phyloP scores from a whole-genome alignment of 2,797 vertebrate species.

The Scolopax bukidnonensis region DNA sequence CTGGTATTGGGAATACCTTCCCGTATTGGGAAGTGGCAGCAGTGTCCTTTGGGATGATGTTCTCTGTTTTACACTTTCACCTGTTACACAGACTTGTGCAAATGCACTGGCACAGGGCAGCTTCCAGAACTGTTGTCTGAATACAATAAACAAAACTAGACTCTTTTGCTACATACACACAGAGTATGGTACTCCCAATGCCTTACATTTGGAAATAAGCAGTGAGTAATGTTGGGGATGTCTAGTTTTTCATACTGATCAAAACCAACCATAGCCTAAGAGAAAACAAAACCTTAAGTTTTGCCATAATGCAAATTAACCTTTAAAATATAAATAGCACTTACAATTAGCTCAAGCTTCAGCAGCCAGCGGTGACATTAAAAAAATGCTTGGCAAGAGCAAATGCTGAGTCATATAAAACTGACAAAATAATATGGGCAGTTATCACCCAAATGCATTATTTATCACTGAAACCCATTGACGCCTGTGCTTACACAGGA shows the following conservation, averaged over 20 bases:
- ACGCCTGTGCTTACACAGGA: constrained; percentile 78
- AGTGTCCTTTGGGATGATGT: no score
- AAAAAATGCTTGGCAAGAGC: constrained; percentile 48
- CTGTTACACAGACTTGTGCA: background rate
- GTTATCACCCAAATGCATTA: constrained; percentile 81
- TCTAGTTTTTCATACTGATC: constrained; percentile 18
- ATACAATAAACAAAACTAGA: background rate
- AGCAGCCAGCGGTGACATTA: constrained; percentile 31
- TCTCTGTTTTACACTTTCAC: background rate
- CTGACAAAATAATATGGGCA: constrained; percentile 74
- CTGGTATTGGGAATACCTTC: background rate
- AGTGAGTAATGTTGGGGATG: background rate
- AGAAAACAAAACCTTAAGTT: constrained; percentile 52
- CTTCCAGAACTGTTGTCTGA: background rate
- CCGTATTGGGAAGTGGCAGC: background rate
- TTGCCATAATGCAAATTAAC: background rate
- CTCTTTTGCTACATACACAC: background rate
- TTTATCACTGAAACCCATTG: constrained; percentile 76
- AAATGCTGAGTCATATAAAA: constrained; percentile 79
- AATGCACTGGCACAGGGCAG: background rate
- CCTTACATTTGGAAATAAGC: background rate
- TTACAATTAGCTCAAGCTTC: background rate
- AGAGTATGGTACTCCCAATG: background rate
- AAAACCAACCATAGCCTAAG: background rate
- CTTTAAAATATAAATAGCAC: background rate